Evolutionary conservation across 2,797 vertebrate genomes (phyloP).

Genomic region (Hypotaenidia philippensis): DNA sequence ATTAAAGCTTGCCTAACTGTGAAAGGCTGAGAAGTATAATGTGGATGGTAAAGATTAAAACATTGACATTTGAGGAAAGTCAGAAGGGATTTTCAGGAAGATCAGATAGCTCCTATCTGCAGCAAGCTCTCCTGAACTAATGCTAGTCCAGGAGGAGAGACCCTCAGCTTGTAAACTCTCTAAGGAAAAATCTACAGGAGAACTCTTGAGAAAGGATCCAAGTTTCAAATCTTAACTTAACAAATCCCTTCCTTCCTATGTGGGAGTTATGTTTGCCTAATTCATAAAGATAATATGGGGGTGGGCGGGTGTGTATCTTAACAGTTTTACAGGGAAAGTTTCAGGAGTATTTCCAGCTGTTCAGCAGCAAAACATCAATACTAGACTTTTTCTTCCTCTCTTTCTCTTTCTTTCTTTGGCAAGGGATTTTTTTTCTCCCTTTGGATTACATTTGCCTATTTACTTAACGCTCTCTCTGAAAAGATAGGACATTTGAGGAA

Average conservation of each 20-base stretch:
- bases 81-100: neutral
- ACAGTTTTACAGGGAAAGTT: neutral
- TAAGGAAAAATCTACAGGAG: neutral
- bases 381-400: neutral
- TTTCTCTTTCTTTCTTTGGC: neutral
- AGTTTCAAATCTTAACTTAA: neutral
- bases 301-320: neutral
- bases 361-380: neutral
- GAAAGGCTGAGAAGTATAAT: neutral
- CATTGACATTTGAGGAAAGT: neutral
- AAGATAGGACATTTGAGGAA: neutral
- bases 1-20: constrained; percentile 6
- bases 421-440: neutral
- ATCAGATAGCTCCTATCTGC: neutral
- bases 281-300: neutral
- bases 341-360: neutral
- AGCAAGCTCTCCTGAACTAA: neutral
- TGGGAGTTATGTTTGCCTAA: neutral
- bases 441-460: neutral
- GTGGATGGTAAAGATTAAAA: neutral
- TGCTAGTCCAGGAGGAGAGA: neutral
- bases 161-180: neutral
- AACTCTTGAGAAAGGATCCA: neutral
- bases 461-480: neutral
- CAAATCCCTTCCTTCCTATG: neutral